These are phyloP conservation scores for Caenorhabditis inopinata DNA, from an alignment of 1,140 invertebrate species.

Conservation along the genomic window DNA sequence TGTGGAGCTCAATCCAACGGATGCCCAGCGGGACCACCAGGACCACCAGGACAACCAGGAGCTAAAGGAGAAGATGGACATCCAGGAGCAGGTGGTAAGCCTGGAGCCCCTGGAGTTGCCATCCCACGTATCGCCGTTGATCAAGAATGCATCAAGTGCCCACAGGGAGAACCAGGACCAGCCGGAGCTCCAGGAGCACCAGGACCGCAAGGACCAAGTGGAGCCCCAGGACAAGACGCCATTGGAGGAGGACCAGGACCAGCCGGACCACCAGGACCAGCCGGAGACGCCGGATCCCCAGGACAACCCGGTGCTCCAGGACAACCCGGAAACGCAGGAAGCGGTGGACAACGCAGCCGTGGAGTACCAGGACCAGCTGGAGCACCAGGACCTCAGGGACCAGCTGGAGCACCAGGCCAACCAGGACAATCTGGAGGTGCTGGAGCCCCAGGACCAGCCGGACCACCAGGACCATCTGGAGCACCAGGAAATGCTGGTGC, in stretches of 20 bases:
- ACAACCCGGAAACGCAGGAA: no score
- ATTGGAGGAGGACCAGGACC: constrained; percentile 28
- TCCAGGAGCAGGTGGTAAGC: constrained; percentile 38
- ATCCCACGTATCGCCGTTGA: not conserved
- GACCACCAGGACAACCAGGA: no score
- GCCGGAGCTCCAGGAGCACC: constrained; percentile 23
- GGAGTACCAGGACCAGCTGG: no score
- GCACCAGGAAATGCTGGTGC: not conserved
- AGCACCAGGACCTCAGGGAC: no score
- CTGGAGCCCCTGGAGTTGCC: constrained; percentile 21
- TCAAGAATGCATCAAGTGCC: constrained; percentile 29
- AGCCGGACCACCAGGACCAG: constrained; percentile 32
- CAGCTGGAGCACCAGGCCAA: no score
- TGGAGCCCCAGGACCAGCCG: constrained; percentile 32
- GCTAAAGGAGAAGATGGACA: constrained; percentile 2
- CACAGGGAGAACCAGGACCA: constrained; percentile 34
- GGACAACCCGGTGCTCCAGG: no score
- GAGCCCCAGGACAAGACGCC: constrained; percentile 19
- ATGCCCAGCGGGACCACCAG: constrained; percentile 35
- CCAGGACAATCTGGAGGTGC: constrained; percentile 17
- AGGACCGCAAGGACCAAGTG: constrained; percentile 10
- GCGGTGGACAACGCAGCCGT: no score
- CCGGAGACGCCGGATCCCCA: constrained; percentile 20
- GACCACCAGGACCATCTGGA: constrained; percentile 25
- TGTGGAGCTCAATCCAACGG: not conserved